A percentile compares a stretch with the other conserved stretches of the same genome.
These are phyloP conservation scores for Apteryx owenii DNA, from an alignment of 2,113 vertebrate species.

Conservation along the genomic window DNA sequence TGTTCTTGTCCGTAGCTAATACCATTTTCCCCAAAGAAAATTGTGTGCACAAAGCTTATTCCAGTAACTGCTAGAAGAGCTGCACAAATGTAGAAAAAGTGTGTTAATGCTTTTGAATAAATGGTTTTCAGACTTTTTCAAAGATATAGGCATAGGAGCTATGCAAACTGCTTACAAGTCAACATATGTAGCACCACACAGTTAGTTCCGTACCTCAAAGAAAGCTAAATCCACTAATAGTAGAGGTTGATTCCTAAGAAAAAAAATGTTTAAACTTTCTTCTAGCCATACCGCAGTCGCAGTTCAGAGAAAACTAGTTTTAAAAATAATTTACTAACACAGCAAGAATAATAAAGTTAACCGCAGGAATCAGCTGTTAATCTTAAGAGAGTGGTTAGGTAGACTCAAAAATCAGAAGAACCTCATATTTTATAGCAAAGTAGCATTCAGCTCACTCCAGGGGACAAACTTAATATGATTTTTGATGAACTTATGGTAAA, in stretches of 20 bases:
- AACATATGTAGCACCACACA: not conserved
- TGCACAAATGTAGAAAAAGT: not conserved
- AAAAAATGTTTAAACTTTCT: not conserved
- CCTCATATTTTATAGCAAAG: not conserved
- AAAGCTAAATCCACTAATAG: not conserved
- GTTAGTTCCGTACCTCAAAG: not conserved
- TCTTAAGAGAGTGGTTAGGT: not conserved
- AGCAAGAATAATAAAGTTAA: not conserved
- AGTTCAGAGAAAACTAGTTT: not conserved
- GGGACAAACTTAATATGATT: not conserved
- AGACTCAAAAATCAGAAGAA: not conserved
- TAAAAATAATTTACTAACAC: not conserved
- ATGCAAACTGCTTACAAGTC: not conserved
- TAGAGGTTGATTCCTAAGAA: not conserved
- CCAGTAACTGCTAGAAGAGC: not conserved
- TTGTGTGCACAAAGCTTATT: not conserved
- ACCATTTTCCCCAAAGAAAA: not conserved
- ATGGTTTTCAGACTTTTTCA: not conserved
- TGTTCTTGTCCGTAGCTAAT: not conserved
- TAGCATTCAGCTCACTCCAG: not conserved
- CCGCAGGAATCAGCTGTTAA: not conserved
- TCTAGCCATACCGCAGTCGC: not conserved
- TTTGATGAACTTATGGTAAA: not conserved
- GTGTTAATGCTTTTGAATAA: not conserved
- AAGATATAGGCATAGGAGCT: not conserved